Base-by-base conservation (phyloP, 1,140 invertebrate species). In the Pristionchus pacificus region DNA sequence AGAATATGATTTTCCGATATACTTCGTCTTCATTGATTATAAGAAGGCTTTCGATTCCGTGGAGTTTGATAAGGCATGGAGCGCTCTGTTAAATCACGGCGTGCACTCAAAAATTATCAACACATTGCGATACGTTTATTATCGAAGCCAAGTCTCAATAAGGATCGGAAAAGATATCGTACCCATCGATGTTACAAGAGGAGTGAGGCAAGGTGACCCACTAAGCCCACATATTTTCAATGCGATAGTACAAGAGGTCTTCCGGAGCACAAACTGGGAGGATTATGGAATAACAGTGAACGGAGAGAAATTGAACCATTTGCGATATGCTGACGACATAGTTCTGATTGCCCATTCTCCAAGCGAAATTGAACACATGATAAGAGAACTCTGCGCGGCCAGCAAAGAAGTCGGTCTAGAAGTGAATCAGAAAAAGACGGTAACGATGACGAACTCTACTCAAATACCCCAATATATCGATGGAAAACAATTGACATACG, bases 1-100 rank as follows among this genome's bases (percentile, higher is more conserved):
- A 1, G 38, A 29, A 27, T 29, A 68, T 30, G 60, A 2, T 58
- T 55, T n/a, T n/a, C n/a, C n/a, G n/a, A n/a, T n/a, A n/a, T n/a
- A n/a, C n/a, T n/a, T n/a, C n/a, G n/a, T n/a, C 1, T 70, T 70
- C 27, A 55, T 70, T 13, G 68, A 70, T 60, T 70, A 57, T 32
- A 24, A 70, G 13, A 70, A 70, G 25, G 68, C 62, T 2, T 70
- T 68, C 60, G 68, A 70, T 60, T 13, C 30, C n/a, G 68, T 70
- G 10, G 68, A 70, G 38, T 15, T 6, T 19, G 15, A 65, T n/a
- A 60, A 25, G 1, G 25, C 38, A 1, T 70, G 62, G 62, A 49
- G 32, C 2, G 27, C 30, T 15, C 13, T 55, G 25, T 30, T 33
- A 27, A n/a, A 6, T 32, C 68, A 70, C 31, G 68, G 68, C 60